These are phyloP conservation scores for Todus mexicanus DNA, from an alignment of 2,797 vertebrate species.

Conservation along the genomic window DNA sequence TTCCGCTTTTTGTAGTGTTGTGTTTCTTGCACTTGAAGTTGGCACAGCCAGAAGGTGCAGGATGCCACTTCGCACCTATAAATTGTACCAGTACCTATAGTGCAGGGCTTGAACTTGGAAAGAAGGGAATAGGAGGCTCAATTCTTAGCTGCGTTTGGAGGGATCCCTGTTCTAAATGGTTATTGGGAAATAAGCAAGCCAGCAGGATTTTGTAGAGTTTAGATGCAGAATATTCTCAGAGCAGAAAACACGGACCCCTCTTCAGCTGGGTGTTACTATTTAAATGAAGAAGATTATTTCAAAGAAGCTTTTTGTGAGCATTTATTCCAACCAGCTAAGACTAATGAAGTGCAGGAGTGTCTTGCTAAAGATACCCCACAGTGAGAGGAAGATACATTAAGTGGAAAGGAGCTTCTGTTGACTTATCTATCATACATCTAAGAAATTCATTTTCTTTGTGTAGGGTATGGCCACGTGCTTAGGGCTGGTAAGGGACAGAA, in stretches of 20 bases:
- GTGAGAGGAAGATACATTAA: slow-evolving; percentile 15
- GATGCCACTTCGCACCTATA: neutral
- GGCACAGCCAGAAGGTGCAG: neutral
- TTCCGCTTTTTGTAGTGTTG: neutral
- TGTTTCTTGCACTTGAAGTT: neutral
- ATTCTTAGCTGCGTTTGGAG: neutral
- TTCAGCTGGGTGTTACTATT: neutral
- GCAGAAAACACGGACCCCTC: neutral
- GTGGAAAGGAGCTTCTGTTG: neutral
- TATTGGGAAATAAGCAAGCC: neutral
- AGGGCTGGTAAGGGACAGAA: neutral
- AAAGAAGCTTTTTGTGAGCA: slow-evolving; percentile 40
- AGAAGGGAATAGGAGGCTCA: neutral
- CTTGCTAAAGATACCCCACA: slow-evolving; percentile 45
- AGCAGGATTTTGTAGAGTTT: neutral
- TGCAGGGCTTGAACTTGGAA: neutral
- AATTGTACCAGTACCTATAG: neutral
- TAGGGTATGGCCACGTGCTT: neutral
- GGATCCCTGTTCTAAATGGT: neutral
- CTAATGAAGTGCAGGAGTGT: slow-evolving; percentile 46
- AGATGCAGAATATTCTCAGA: neutral
- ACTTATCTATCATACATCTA: neutral
- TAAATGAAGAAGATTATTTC: slow-evolving; percentile 45
- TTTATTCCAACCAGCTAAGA: slow-evolving; percentile 73
- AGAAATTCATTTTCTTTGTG: neutral